Conservation (phyloP, 2,888 invertebrate genomes). For the Erannis defoliaria region DNA sequence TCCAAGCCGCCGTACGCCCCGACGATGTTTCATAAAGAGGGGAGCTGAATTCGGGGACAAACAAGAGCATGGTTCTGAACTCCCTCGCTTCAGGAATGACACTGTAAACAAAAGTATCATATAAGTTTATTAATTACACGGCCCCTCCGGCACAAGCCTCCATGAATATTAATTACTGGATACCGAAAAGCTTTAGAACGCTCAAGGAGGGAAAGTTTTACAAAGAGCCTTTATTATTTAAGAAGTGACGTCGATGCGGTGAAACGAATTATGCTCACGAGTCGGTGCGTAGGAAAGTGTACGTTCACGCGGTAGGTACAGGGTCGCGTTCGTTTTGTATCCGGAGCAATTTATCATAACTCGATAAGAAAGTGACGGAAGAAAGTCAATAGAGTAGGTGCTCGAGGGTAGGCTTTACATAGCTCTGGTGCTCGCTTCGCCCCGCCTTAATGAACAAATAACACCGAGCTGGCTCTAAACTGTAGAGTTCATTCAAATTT, state of each 20-base stretch:
- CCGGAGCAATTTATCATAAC: slow-evolving; percentile 77
- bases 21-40: slow-evolving; percentile 37
- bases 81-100: slow-evolving; percentile 79
- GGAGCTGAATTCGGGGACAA: slow-evolving; percentile 51
- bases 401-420: slow-evolving; percentile 78
- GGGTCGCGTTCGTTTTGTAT: slow-evolving; percentile 54
- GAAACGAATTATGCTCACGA: slow-evolving; percentile 79
- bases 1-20: slow-evolving; percentile 32
- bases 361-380: slow-evolving; percentile 84
- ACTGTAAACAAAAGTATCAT: slow-evolving; percentile 87
- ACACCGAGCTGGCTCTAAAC: slow-evolving; percentile 50
- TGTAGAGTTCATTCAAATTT: slow-evolving; percentile 54
- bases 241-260: slow-evolving; percentile 80
- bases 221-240: slow-evolving; percentile 87
- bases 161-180: slow-evolving; percentile 87
- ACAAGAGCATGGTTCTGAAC: slow-evolving; percentile 51
- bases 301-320: slow-evolving; percentile 52
- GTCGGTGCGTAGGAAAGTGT: slow-evolving; percentile 50
- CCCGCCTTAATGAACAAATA: slow-evolving; percentile 74
- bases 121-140: slow-evolving; percentile 87
- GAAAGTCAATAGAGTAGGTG: slow-evolving; percentile 85
- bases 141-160: slow-evolving; percentile 82
- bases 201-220: slow-evolving; percentile 86
- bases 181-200: slow-evolving; percentile 85
- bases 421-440: slow-evolving; percentile 61